Base-by-base conservation (phyloP, 2,113 vertebrate genomes). In the Paramisgurnus dabryanus region DNA sequence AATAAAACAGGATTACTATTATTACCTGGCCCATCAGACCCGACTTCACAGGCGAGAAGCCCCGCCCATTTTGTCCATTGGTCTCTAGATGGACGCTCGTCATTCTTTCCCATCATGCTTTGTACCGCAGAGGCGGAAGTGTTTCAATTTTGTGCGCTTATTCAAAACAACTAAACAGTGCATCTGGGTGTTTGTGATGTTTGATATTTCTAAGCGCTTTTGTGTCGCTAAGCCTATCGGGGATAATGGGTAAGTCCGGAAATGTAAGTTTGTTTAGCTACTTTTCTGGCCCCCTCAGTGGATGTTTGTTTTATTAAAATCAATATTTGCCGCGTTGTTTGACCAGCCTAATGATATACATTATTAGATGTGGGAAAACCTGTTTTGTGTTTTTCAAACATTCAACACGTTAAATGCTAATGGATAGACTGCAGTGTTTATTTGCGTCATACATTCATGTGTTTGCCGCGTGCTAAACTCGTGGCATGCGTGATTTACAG, bases 231-330 rank as follows among this genome's bases (percentile, higher is more conserved):
- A 53, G 0, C 10, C 39, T 41, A 53, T 72, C 17, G 7, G 9
- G n/a, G 40, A 40, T 72, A 72, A 72, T 72, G 69, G 69, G 69
- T 72, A 41, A 72, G 69, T 71, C 50, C 8, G 4, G 49, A 5
- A 4, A n/a, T 70, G 13, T 6, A 15, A 3, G 22, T 70, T 70
- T n/a, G 5, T 4, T 39, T 39, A 9, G 2, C 0, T 34, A 40
- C 4, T n/a, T 17, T 22, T 11, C 6, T 7, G 2, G 39, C 15
- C n/a, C 7, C 15, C 18, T 58, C 34, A 6, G 69, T 7, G 0
- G 55, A 58, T 72, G 69, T 41, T 72, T 57, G n/a, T 40, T 41
- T 72, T 18, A 12, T 11, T 57, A 7, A 40, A 41, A 18, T 58
- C 9, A 72, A 41, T 72, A 58, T 57, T 72, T 72, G 69, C 34